These are phyloP conservation scores for Epinotia bilunana DNA, from an alignment of 2,888 invertebrate genomes.

Conservation along the genomic window DNA sequence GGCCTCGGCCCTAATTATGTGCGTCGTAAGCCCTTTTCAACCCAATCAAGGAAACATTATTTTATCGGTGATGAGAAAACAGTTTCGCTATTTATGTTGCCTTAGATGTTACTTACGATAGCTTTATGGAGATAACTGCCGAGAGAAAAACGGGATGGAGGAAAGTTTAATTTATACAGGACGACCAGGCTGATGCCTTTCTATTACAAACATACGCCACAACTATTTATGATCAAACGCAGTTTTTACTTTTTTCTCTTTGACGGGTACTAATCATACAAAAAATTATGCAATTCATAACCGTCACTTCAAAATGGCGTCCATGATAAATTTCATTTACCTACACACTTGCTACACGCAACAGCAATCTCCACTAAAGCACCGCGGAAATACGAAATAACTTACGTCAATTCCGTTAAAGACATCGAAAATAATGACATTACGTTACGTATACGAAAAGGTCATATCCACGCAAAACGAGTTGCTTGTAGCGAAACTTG, in stretches of 20 bases:
- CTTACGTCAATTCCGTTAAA: slow-evolving; percentile 37
- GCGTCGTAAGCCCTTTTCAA: slow-evolving; percentile 29
- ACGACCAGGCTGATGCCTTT: slow-evolving; percentile 2
- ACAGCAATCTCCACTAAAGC: slow-evolving; percentile 31
- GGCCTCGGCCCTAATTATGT: slow-evolving; percentile 32
- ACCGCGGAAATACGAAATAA: slow-evolving; percentile 26
- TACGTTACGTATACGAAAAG: slow-evolving; percentile 47
- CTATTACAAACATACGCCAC: neutral
- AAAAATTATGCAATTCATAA: slow-evolving; percentile 2
- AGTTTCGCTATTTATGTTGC: slow-evolving; percentile 31
- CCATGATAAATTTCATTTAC: slow-evolving; percentile 21
- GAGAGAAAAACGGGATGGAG: slow-evolving; percentile 17
- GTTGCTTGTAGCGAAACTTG: slow-evolving; percentile 66
- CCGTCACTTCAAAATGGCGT: slow-evolving; percentile 1
- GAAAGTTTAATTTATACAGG: slow-evolving; percentile 23
- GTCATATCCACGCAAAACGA: slow-evolving; percentile 65
- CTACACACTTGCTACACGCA: slow-evolving; percentile 29
- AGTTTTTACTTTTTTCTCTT: neutral
- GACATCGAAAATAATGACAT: slow-evolving; percentile 41
- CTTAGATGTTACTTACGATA: slow-evolving; percentile 33
- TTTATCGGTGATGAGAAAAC: slow-evolving; percentile 35
- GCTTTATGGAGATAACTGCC: slow-evolving; percentile 19
- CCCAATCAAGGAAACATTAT: slow-evolving; percentile 41
- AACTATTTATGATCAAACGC: neutral
- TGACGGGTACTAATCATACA: slow-evolving; percentile 4